Evolutionary conservation across 2,888 invertebrate genomes (phyloP), one percentile per base, ranked within the genome.

Genomic region (Chloromyia formosa): DNA sequence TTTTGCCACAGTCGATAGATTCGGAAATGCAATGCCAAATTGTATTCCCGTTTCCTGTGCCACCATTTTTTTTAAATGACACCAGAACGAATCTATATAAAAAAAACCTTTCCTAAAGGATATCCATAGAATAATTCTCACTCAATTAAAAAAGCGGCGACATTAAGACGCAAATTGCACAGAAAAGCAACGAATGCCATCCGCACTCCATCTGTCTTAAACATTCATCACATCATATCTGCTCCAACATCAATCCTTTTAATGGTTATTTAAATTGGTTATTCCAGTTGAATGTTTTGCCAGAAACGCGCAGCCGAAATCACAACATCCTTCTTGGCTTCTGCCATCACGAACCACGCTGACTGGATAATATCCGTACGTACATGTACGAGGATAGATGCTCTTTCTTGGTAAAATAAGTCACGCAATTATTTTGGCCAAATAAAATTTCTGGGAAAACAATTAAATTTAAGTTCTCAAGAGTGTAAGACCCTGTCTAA

Each of bases 351-450:
- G 16, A 7, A 49, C 49, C 49, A 49, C 12, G 49, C 58, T 58
- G 12, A 58, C 10, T 58, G 2, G 27, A 35, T 35, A 7, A 35
- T 35, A 7, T 35, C 2, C 27, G 27, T 35, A 35, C 27, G 27
- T 35, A 4, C 27, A 35, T 35, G 27, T 35, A 7, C 27, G 27
- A 35, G 27, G 7, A 35, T 35, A 35, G 27, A 35, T 58, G 12
- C 10, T 49, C 14, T 10, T 68, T 42, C 68, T 74, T 74, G 54
- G 68, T 74, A 74, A 74, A 35, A 74, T 74, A 66, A 64, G 58
- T 74, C 74, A 74, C 74, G 74, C 66, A 74, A 74, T 74, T 64
- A 74, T 74, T 74, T 74, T 74, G 56, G 58, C 40, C 22, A 68
- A 74, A 74, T 74, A 74, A 74, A 73, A 56, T 74, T 74, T 60